Base-by-base conservation (phyloP, 2,888 invertebrate species). In the Lottia scabra region DNA sequence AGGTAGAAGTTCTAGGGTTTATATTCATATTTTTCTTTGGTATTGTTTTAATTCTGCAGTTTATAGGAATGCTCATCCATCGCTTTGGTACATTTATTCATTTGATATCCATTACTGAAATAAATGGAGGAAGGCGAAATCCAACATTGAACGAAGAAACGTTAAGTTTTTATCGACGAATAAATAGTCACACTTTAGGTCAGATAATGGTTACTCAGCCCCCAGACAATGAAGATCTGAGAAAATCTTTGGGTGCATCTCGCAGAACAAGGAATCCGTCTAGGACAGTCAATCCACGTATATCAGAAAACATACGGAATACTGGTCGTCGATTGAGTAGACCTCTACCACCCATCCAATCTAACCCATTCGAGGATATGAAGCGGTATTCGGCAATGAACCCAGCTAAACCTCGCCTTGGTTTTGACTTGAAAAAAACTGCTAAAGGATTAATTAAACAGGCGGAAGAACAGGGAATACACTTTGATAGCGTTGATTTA, bases 41-140 rank as follows among this genome's bases (percentile, higher is more conserved):
- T 1, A 19, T 84, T 5, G 80, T 87, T 15, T 76, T 88, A 23
- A 8, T 83, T 1, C 76, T 88, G 2, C 87, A 88, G 74, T 81
- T 87, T 72, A n/a, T 85, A 48, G 86, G 86, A 16, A 88, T 88
- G 87, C 43, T 87, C 6, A 75, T 85, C 10, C 87, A 88, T 69
- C 78, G 88, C n/a, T 85, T 85, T 85, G 87, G 87, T 30, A 87
- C 87, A 0, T 83, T 88, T 65, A 78, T 85, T 27, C 87, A 87
- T 71, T 75, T 87, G 5, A 80, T 87, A 12, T 83, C 87, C 6
- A 84, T 83, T 12, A 87, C 87, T 10, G 78, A 83, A 46, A 75
- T 84, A 12, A 56, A 23, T 12, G 23, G 23, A 56, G 19, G 19
- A 3, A 23, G 2, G 13, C 12, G 15, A 10, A 12, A 23, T 19